These are phyloP conservation scores for Microchirus variegatus DNA, from an alignment of 2,797 vertebrate species.

Conservation along the genomic window DNA sequence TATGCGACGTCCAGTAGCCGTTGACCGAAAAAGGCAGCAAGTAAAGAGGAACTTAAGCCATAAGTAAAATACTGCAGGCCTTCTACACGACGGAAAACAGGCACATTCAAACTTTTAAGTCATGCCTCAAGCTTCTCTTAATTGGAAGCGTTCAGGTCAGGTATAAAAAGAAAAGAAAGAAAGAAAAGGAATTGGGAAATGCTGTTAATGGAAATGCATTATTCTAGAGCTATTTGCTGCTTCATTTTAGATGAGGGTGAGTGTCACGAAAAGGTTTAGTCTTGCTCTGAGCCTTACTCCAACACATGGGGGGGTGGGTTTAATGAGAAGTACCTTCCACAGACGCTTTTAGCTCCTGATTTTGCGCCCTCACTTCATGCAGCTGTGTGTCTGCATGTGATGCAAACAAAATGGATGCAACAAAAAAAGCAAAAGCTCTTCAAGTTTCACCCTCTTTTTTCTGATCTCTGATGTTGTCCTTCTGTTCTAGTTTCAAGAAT, in stretches of 20 bases:
- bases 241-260: conserved; percentile 11
- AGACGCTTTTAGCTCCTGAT: no score
- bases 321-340: no score
- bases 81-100: conserved; percentile 13
- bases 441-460: not conserved
- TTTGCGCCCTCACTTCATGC: no score
- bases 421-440: not conserved
- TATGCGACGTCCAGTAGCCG: no score
- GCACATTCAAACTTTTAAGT: conserved; percentile 30
- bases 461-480: conserved; percentile 5
- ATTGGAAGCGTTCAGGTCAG: conserved; percentile 28
- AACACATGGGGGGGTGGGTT: no score
- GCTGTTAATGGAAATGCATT: conserved; percentile 18
- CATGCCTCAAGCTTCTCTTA: conserved; percentile 35
- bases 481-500: conserved; percentile 3
- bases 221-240: conserved; percentile 22
- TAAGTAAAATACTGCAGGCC: conserved; percentile 27
- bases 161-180: no score
- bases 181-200: no score
- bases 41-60: conserved; percentile 31
- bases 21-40: no score
- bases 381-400: no score
- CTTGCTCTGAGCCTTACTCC: conserved; percentile 16
- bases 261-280: conserved; percentile 24
- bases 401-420: conserved; percentile 62